Conservation (phyloP, 2,113 vertebrate species). For the Myrmophylax atrothorax region DNA sequence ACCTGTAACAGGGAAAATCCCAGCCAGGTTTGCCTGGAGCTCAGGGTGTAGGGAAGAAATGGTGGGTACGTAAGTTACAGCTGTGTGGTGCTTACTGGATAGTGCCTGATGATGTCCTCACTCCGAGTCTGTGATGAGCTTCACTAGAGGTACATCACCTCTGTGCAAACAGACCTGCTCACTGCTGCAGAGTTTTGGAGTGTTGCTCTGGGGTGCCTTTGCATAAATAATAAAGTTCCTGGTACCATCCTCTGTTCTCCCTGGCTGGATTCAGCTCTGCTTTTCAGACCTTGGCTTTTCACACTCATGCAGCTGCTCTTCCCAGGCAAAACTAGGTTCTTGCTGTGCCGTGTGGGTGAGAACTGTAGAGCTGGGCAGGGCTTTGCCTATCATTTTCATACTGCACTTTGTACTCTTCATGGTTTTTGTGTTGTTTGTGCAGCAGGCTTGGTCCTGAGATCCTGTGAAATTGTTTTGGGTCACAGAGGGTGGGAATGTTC, state of each 20-base stretch:
- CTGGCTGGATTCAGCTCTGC: neutral
- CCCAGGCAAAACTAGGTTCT: neutral
- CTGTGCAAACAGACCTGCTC: neutral
- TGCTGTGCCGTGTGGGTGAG: neutral
- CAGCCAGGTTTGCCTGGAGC: neutral
- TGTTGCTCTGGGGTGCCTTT: neutral
- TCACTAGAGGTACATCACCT: neutral
- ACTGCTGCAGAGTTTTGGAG: neutral
- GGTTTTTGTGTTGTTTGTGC: conserved; percentile 31
- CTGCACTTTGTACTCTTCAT: conserved; percentile 44
- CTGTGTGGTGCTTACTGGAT: fast-evolving
- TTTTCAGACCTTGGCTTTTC: neutral
- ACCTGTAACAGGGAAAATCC: fast-evolving
- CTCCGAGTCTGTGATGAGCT: neutral
- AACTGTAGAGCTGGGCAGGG: neutral
- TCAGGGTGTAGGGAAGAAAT: neutral
- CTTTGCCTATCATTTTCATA: conserved; percentile 4
- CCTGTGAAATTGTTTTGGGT: neutral
- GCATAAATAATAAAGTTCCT: neutral
- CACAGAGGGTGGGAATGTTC: neutral
- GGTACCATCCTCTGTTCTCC: neutral
- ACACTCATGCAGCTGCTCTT: neutral
- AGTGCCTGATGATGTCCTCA: neutral
- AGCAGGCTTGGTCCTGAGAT: conserved; percentile 39
- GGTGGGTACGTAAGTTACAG: neutral